Evolutionary conservation across 2,113 vertebrate species (phyloP), one percentile per base, ranked within the genome.

Genomic region (Raja brachyura): DNA sequence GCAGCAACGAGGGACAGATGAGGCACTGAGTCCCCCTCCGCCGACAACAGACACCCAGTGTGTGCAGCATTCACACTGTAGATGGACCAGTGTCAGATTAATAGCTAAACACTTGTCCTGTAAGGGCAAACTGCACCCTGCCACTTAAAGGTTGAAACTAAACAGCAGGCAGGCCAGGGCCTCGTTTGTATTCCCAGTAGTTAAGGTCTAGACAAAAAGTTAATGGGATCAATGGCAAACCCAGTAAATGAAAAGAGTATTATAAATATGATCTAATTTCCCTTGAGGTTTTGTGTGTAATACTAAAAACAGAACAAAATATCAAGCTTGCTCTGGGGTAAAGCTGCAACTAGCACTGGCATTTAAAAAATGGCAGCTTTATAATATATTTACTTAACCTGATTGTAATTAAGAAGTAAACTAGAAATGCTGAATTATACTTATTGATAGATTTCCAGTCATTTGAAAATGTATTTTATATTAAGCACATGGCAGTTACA

Each of bases 251-350:
- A 92, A 92, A 92, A 92, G 70, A 73, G 39, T 74, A 92, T 74
- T 73, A 92, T 73, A 92, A 92, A 92, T 92, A 48, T 92, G 33
- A 92, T 74, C 90, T 92, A 92, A 92, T 92, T 92, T 92, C 90
- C 90, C 90, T 48, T 7, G 90, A 92, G 90, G 31, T 70, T 68
- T 73, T 39, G 39, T 92, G 66, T 73, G 66, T 92, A 92, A 92
- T 54, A 92, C 66, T 92, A 73, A 92, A 92, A 70, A 73, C 90
- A 92, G 70, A 48, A 39, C 73, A 92, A 92, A 92, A 92, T 73
- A 92, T 70, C 90, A 70, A 92, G 90, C 54, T 92, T 73, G 90
- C 90, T 92, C 90, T 54, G 68, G 90, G 31, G 90, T 73, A 54
- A 92, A 25, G 90, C 68, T 92, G 20, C 39, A 92, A 73, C 90